A percentile compares a stretch with the other conserved stretches of the same genome.
Conservation (phyloP, 1,140 invertebrate genomes). For the Drosophila biarmipes region DNA sequence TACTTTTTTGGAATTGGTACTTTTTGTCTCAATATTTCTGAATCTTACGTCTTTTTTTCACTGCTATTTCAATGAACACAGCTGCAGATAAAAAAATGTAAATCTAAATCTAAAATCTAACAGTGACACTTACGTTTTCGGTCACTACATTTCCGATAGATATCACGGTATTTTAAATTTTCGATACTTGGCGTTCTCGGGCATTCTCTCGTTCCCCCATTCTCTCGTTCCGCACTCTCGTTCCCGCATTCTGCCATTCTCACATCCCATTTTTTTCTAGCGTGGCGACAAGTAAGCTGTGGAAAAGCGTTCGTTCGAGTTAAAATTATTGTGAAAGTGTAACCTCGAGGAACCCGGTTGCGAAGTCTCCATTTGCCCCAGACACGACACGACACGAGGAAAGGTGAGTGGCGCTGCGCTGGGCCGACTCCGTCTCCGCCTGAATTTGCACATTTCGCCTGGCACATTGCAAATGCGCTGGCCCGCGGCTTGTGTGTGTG, state of each 20-base stretch:
- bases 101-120: too few relatives aligned
- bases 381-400: slow-evolving; percentile 36
- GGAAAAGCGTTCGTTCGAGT: slow-evolving; percentile 55
- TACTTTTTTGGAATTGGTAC: too few relatives aligned
- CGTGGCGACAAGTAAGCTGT: slow-evolving; percentile 61
- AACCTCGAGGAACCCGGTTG: slow-evolving; percentile 25
- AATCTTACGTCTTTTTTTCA: too few relatives aligned
- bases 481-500: slow-evolving; percentile 1
- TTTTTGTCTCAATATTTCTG: too few relatives aligned
- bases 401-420: slow-evolving; percentile 46
- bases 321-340: slow-evolving; percentile 64
- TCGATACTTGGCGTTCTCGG: neutral
- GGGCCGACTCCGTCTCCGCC: neutral
- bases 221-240: neutral
- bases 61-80: too few relatives aligned
- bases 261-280: slow-evolving; percentile 25
- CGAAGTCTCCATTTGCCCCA: slow-evolving; percentile 28
- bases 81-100: too few relatives aligned
- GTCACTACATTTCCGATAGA: too few relatives aligned
- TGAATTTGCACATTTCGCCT: slow-evolving; percentile 39
- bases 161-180: too few relatives aligned
- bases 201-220: neutral
- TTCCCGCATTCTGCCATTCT: neutral
- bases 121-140: too few relatives aligned
- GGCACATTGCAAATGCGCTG: neutral